Evolutionary conservation across 2,888 invertebrate genomes (phyloP).

Genomic region (Metallyticus violacea): DNA sequence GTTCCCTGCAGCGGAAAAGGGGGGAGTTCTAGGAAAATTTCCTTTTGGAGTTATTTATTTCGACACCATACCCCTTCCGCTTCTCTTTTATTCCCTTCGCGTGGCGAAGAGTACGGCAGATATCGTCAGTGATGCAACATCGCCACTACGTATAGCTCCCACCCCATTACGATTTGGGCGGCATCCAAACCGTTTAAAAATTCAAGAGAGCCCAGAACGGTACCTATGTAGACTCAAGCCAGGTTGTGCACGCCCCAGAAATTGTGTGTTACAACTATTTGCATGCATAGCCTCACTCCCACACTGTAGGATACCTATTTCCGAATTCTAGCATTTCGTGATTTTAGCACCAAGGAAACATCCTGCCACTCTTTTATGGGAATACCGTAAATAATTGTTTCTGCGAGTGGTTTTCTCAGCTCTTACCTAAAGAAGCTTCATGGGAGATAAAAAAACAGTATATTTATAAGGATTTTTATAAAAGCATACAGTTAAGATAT

Average conservation of each 20-base stretch:
- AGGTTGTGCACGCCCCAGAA: not conserved
- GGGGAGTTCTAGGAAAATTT: not conserved
- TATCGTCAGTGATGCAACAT: not conserved
- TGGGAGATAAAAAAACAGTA: too few species aligned
- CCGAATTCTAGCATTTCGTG: not conserved
- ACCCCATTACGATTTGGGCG: not conserved
- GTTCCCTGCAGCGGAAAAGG: not conserved
- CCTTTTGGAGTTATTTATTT: not conserved
- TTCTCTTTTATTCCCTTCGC: too few species aligned
- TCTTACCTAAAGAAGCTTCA: too few species aligned
- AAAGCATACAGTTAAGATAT: too few species aligned
- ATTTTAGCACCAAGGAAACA: not conserved
- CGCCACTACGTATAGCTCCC: not conserved
- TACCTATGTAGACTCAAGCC: not conserved
- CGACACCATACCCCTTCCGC: not conserved
- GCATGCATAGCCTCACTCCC: not conserved
- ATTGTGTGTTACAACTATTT: not conserved
- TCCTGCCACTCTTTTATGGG: not conserved
- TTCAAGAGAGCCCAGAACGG: not conserved
- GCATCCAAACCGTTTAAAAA: not conserved
- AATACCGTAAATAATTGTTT: not conserved
- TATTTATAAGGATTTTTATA: too few species aligned
- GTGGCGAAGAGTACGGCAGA: not conserved
- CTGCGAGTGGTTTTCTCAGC: not conserved
- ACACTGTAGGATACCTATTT: not conserved